Evolutionary conservation across 2,113 vertebrate species (phyloP), one percentile per base, ranked within the genome.

Genomic region (Pangasianodon gigas): DNA sequence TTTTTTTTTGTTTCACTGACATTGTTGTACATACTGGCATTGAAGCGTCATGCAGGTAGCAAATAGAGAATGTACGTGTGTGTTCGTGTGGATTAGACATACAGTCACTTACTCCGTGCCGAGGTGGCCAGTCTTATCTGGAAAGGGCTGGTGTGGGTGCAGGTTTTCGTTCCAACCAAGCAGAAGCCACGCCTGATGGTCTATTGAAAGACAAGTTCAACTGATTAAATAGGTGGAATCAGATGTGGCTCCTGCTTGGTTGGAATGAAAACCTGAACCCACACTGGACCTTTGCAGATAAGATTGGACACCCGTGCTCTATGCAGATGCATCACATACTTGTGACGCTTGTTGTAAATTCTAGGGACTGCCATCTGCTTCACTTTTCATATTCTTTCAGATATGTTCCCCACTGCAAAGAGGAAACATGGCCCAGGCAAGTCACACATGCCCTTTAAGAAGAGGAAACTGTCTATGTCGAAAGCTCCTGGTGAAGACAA

Each of bases 391-490:
- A 51, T 6, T 41, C 54, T 37, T 4, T 88, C 90, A 97, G 97
- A 96, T 86, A 96, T 97, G 91, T 97, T 97, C 86, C 95, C 95
- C 0, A 80, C 26, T 26, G 77, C 91, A 71, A 96, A 95, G 88
- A 95, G 91, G 89, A 96, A 94, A 58, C 85, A 46, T 0, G 29
- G 13, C 6, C 84, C 91, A 14, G 93, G 87, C 0, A 93, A 87
- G 8, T 51, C 92, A 2, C 77, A 87, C 0, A 92, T 46, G 0
- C 93, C 92, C 0, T 87, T 91, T 19, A 97, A 96, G 83, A 97
- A 94, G 93, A 94, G 92, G 48, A 95, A 93, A 32, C 24, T 89
- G n/a, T 60, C 86, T 0, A 2, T 44, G 1, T 91, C 29, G 16
- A 91, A 89, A 41, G 21, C 83, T 2, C 16, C 87, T 26, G 67